phyloP scores from a whole-genome alignment of 2,888 invertebrate genomes.

The Laspeyria flexula region DNA sequence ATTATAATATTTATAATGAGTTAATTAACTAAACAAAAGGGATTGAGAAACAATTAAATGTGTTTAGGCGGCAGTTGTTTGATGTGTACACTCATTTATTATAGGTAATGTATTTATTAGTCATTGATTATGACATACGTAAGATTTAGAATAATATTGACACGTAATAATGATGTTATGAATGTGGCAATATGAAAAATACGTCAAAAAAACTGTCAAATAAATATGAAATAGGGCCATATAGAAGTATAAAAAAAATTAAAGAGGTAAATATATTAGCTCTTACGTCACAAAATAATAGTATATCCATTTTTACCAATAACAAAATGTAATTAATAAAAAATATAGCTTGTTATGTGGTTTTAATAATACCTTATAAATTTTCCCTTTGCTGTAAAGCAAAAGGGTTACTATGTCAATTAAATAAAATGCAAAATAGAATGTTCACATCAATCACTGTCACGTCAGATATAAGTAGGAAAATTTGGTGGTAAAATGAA shows the following conservation, averaged over 20 bases:
- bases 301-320: too few relatives aligned
- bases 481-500: not conserved
- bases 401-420: not conserved
- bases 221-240: too few relatives aligned
- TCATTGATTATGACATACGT: not conserved
- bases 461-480: not conserved
- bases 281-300: too few relatives aligned
- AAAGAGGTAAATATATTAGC: too few relatives aligned
- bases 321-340: too few relatives aligned
- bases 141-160: not conserved
- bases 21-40: constrained; percentile 1
- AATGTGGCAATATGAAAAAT: too few relatives aligned
- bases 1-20: not conserved
- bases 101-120: not conserved
- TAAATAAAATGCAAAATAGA: constrained; percentile 13
- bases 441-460: constrained; percentile 20
- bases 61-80: not conserved
- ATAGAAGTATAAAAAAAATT: too few relatives aligned
- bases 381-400: not conserved
- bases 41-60: constrained; percentile 2
- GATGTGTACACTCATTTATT: constrained; percentile 4
- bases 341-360: too few relatives aligned
- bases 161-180: not conserved
- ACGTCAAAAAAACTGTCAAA: too few relatives aligned
- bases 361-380: too few relatives aligned